Base-by-base conservation (phyloP, 92 coral and sea anemone genomes). In the Phymanthus crucifer region DNA sequence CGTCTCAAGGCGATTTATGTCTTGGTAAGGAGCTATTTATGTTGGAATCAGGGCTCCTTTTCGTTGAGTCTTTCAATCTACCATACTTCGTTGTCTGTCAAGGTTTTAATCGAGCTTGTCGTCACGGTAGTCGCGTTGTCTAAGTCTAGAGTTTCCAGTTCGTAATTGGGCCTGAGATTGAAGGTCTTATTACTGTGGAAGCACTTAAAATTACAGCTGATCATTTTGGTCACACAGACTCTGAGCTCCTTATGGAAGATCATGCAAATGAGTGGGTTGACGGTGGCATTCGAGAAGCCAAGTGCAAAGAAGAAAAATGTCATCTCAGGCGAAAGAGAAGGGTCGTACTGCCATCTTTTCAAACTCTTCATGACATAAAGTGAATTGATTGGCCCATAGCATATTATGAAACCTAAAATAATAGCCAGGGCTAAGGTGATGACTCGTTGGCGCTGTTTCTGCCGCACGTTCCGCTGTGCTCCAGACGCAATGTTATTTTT, bases 221-320 rank as follows among this genome's bases (percentile, higher is more conserved):
- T 29, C 38, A 78, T 38, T 9, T 68, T 47, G 4, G 34, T 38
- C 58, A 78, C 66, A 23, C 73, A 24, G 7, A n/a, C 67, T 65
- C 45, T 36, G 18, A 78, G 26, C 26, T 78, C 82, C 23, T 32
- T 64, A 37, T 72, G 56, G 61, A 81, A 73, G 34, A 24, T 36
- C 19, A 81, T 54, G 47, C 78, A 81, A 26, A 81, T 72, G 9
- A 81, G 6, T 13, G 85, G 85, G 43, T 81, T 73, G 52, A 72
- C 54, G 2, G 85, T 74, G 38, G 85, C 79, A 57, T 61, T 81
- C n/a, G 79, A 72, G 67, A 17, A 72, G 5, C 79, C 35, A n/a
- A 72, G 34, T 0, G 34, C 57, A 7, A 48, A 29, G 24, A 73
- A 35, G 14, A 81, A 29, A 26, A 34, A 31, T 6, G 23, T 26